phyloP scores from a whole-genome alignment of 2,797 vertebrate species.

The Hyperoplus lanceolatus region DNA sequence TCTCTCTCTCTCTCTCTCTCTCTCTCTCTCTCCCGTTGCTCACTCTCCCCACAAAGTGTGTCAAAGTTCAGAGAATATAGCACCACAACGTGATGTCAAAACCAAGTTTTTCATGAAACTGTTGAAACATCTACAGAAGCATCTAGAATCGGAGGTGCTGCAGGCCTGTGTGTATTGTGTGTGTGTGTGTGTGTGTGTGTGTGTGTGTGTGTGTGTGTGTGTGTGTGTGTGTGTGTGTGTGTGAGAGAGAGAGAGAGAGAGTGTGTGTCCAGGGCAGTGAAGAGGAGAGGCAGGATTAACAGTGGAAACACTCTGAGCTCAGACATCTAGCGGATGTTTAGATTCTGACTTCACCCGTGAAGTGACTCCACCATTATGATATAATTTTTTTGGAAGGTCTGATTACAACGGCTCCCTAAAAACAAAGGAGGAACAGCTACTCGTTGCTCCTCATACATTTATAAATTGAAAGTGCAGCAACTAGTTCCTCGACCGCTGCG shows the following conservation, averaged over 20 bases:
- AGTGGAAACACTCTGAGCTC: conserved; percentile 74
- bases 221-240: conserved; percentile 23
- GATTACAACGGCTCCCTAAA: conserved; percentile 35
- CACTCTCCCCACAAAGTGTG: background rate
- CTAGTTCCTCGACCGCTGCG: conserved; percentile 1
- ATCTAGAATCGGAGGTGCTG: conserved; percentile 7
- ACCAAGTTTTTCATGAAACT: conserved; percentile 1
- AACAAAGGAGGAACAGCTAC: conserved; percentile 30
- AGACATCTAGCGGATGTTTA: conserved; percentile 81
- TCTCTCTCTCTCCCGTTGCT: background rate
- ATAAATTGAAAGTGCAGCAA: background rate
- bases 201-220: conserved; percentile 19
- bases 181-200: conserved; percentile 7
- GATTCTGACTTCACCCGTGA: conserved; percentile 74
- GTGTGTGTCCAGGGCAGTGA: conserved; percentile 33
- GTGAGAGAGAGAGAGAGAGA: background rate
- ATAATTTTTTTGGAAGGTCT: conserved; percentile 55
- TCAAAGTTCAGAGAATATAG: conserved; percentile 22
- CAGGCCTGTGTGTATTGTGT: background rate
- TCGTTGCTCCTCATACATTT: conserved; percentile 22
- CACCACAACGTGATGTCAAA: conserved; percentile 27
- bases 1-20: conserved; percentile 3
- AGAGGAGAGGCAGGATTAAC: conserved; percentile 64
- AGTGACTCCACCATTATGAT: conserved; percentile 66
- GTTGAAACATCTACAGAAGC: conserved; percentile 7